Base-by-base conservation (phyloP, 2,888 invertebrate species). In the Watsonalla binaria region DNA sequence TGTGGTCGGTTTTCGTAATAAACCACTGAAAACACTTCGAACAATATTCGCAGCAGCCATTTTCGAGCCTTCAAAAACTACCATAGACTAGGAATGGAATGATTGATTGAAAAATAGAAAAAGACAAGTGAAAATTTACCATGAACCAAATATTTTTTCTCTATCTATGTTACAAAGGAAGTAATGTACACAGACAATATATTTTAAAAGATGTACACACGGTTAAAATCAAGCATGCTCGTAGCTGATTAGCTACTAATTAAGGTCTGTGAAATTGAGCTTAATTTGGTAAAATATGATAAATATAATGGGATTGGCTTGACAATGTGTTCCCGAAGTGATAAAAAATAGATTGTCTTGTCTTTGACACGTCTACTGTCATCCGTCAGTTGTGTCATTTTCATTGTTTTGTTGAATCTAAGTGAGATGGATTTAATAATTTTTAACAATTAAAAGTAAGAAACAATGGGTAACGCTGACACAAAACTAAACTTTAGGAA, bases 401-500 rank as follows among this genome's bases (percentile, higher is more conserved):
- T 69, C 70, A 72, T 76, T 81, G 78, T 80, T 86, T 84, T 78
- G 75, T 72, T 65, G 72, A 65, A 68, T 59, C 51, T 63, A 68
- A 61, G 70, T 73, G 80, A 77, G 68, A 87, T 88, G 86, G 78
- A 71, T 82, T 76, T 73, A 72, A 57, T 74, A 64, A 68, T 68
- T 75, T 59, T 71, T 61, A 61, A 65, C 54, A 71, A 76, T 64
- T 74, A 74, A 66, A 68, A 66, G 57, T 55, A 49, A 35, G 50
- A 58, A 82, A 76, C 42, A 77, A 99, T 99, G 99, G 99, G 99
- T 70, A 99, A 99, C 92, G 95, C 98, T 58, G 99, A 99, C 85
- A 98, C 99, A 58, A 99, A 99, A 92, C 91, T 99, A 62, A 98
- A 98, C 90, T 99, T 99, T 91, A 94, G 99, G 60, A 99, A 99